Evolutionary conservation across 2,888 invertebrate species (phyloP), one percentile per base, ranked within the genome.

Genomic region (Hydropsyche betteni): DNA sequence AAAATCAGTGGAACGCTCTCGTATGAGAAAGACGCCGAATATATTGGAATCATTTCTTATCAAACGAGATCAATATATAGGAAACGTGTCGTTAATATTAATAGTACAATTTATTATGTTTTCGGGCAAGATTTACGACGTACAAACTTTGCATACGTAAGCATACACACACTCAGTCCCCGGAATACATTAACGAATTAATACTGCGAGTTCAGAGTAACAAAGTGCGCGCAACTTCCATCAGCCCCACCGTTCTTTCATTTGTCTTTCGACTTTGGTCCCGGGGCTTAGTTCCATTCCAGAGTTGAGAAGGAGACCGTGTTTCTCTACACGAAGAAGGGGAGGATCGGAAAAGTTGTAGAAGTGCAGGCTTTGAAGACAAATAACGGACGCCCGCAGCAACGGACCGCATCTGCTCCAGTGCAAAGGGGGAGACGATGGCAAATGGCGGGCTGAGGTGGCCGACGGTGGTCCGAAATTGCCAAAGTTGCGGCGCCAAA

Each of bases 301-400:
- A 44, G 44, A 44, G 44, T 44, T 44, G 10, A 44, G 44, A 44
- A 44, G 44, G 7, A 44, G 44, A 44, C 44, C 44, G 44, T 44
- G 44, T 44, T 44, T 44, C 44, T 8, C 44, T 44, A 10, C 44
- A 44, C 6, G 44, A 44, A 6, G 44, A 44, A 44, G 44, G 69
- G 69, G 16, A 8, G 64, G 33, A 14, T 14, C 38, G n/a, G 38
- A 69, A 69, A 69, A 69, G 69, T 69, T 69, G 34, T 34, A 64
- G 64, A 74, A 74, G 52, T 71, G 75, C 58, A 69, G 68, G 68
- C 75, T 61, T 53, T 52, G 75, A 75, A 75, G 75, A 75, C 75
- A 75, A 75, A 75, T 71, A 75, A 70, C 75, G 61, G 53, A 61
- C 53, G 61, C 50, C 50, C 44, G 70, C 69, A 70, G 51, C 51